Base-by-base conservation (phyloP, 92 coral and sea anemone genomes). In the Parazoanthus atlanticus region DNA sequence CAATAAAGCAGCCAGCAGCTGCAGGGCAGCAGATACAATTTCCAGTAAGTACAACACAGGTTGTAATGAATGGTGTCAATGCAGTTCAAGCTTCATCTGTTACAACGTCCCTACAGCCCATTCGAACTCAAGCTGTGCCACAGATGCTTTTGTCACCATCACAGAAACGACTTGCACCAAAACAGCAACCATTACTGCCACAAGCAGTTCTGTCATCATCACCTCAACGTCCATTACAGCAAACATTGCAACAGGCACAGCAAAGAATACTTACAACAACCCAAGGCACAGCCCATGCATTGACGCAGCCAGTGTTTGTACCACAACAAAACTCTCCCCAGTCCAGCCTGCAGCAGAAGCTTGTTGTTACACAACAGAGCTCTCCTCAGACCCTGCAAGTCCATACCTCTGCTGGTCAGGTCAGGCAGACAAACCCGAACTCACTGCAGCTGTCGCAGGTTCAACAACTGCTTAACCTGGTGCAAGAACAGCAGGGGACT, bases 121-220 rank as follows among this genome's bases (percentile, higher is more conserved):
- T 66, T 71, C 76, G 87, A 84, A 84, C 78, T 26, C 87, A 71
- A 84, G 78, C 65, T 34, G 78, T 49, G 23, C 40, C 87, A 5
- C 87, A 84, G 32, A 54, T 84, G 74, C 66, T 84, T 3, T 32
- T 71, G 78, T 84, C 87, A 47, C 69, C 87, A n/a, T 71, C 87
- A 28, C 87, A 69, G 52, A 93, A 95, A 46, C 74, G 98, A 87
- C 92, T 95, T 83, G 98, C 98, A 46, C 98, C 98, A 0, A 95
- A 95, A 30, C 95, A 93, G 77, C 94, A 93, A 65, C 91, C 82
- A 31, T 49, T 95, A n/a, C 80, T 94, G 46, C 92, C 98, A 58
- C 94, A 93, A 75, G 80, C 93, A 70, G 90, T 88, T 12, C 75
- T 91, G 46, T 91, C 93, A 9, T 88, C 93, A 13, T 86, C 92